phyloP scores from a whole-genome alignment of 2,888 invertebrate species.

The Oegoconia quadripuncta region DNA sequence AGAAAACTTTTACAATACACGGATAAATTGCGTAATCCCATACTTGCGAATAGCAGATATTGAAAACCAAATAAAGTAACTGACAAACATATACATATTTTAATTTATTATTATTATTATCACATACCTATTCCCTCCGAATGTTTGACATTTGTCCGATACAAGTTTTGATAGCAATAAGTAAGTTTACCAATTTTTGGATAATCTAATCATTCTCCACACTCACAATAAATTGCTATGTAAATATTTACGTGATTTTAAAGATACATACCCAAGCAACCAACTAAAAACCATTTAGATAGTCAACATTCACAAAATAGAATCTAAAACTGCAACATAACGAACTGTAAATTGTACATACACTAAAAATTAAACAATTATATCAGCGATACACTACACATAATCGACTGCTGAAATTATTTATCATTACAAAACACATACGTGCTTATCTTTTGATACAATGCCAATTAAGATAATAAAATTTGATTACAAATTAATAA shows the following conservation, averaged over 20 bases:
- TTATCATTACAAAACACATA: slow-evolving; percentile 34
- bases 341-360: not conserved
- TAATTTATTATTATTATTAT: too few species aligned
- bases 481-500: slow-evolving; percentile 25
- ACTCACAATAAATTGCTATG: not conserved
- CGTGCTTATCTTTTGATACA: slow-evolving; percentile 31
- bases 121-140: too few species aligned
- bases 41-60: too few species aligned
- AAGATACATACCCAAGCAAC: slow-evolving; percentile 18
- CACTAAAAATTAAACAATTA: not conserved
- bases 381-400: too few species aligned
- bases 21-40: too few species aligned
- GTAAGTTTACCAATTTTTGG: too few species aligned
- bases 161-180: too few species aligned
- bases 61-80: too few species aligned
- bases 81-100: too few species aligned
- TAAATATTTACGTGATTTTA: too few species aligned
- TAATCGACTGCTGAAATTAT: slow-evolving; percentile 31
- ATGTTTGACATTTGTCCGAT: too few species aligned
- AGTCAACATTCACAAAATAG: slow-evolving; percentile 6
- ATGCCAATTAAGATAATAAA: slow-evolving; percentile 36
- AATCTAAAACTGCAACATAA: not conserved
- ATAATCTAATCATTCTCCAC: too few species aligned
- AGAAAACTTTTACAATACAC: slow-evolving; percentile 25
- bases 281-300: slow-evolving; percentile 37